Percentiles rank a stretch among this genome's conserved stretches.
phyloP scores from a whole-genome alignment of 1,140 invertebrate species.

The Bombus cullumanus region DNA sequence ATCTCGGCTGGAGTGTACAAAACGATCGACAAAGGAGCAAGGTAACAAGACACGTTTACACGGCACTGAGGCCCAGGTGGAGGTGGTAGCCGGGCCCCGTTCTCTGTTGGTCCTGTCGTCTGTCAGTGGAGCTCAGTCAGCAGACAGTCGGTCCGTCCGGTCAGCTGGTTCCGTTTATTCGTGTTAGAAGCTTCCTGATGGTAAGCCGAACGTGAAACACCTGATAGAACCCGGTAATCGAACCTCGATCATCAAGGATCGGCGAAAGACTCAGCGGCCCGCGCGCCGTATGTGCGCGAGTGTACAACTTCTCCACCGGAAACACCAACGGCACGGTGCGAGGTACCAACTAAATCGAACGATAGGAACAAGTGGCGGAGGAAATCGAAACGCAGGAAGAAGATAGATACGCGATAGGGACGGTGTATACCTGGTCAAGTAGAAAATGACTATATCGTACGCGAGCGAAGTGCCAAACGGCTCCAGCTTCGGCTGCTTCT shows the following conservation, averaged over 20 bases:
- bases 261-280: constrained; percentile 59
- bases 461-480: constrained; percentile 94
- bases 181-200: constrained; percentile 43
- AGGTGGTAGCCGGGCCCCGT: constrained; percentile 75
- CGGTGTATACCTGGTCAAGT: constrained; percentile 58
- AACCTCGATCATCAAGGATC: constrained; percentile 29
- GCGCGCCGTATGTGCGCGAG: constrained; percentile 75
- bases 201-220: constrained; percentile 46
- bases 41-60: constrained; percentile 42
- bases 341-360: constrained; percentile 29
- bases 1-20: too few species aligned
- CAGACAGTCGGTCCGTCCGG: constrained; percentile 77
- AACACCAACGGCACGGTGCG: constrained; percentile 60
- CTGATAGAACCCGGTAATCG: constrained; percentile 48
- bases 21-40: background rate
- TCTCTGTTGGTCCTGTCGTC: constrained; percentile 75
- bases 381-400: background rate
- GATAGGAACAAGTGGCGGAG: background rate
- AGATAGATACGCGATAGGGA: constrained; percentile 34
- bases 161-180: constrained; percentile 74
- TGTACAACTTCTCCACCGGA: constrained; percentile 61
- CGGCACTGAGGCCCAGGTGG: constrained; percentile 70
- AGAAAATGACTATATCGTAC: constrained; percentile 92
- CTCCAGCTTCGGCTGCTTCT: constrained; percentile 95
- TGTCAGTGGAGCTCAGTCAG: constrained; percentile 78